Evolutionary conservation across 2,888 invertebrate genomes (phyloP).

Genomic region (Heteromyza rotundicornis): DNA sequence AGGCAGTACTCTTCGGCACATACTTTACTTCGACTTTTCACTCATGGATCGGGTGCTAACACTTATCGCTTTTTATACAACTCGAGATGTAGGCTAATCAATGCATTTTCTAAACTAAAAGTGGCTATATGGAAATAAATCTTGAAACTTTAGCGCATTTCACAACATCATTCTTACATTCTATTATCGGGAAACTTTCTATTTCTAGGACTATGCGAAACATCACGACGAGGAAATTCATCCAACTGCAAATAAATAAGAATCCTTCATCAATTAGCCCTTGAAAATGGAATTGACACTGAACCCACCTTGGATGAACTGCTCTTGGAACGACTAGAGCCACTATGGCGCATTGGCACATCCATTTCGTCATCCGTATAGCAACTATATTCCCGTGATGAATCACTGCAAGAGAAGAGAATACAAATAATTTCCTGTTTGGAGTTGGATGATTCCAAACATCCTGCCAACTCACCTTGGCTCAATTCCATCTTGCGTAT

Average conservation of each 20-base stretch:
- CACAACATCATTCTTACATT: slow-evolving; percentile 33
- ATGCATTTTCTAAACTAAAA: too few species aligned
- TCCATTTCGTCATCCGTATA: slow-evolving; percentile 54
- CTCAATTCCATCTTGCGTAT: slow-evolving; percentile 56
- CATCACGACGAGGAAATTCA: slow-evolving; percentile 58
- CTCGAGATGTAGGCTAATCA: too few species aligned
- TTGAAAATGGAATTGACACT: not conserved
- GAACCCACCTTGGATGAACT: slow-evolving; percentile 42
- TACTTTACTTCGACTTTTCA: too few species aligned
- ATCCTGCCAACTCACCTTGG: slow-evolving; percentile 43
- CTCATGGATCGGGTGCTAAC: too few species aligned
- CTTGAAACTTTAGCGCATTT: not conserved
- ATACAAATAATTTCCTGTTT: not conserved
- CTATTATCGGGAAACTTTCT: slow-evolving; percentile 55
- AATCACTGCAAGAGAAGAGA: slow-evolving; percentile 57
- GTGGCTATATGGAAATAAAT: too few species aligned
- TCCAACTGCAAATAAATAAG: slow-evolving; percentile 41
- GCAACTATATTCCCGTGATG: slow-evolving; percentile 68
- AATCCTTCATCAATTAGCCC: not conserved
- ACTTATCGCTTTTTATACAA: too few species aligned
- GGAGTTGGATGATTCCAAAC: not conserved
- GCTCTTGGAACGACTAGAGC: slow-evolving; percentile 35
- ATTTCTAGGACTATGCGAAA: slow-evolving; percentile 48
- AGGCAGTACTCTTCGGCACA: too few species aligned
- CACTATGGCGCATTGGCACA: slow-evolving; percentile 36